Evolutionary conservation across 1,140 invertebrate genomes (phyloP), one percentile per base, ranked within the genome.

Genomic region (Ips nitidus): DNA sequence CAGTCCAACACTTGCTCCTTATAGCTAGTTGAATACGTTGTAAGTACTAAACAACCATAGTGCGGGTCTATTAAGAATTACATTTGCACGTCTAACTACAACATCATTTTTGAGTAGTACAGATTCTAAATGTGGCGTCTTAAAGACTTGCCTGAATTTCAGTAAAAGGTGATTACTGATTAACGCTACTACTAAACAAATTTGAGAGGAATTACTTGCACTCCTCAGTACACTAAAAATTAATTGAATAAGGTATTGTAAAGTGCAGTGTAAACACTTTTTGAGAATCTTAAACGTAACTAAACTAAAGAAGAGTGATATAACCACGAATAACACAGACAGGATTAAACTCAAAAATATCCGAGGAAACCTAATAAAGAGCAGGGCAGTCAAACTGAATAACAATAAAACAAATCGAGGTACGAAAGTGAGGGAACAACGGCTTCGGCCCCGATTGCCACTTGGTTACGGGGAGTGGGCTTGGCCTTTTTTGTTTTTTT

Each of bases 401-500:
- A 66, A 66, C 22, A 59, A 52, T 22, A 41, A 38, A 57, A 38
- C 3, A 53, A 39, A 53, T 37, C 57, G 45, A 50, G 45, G 45
- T 50, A 50, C 45, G 45, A 50, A 50, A 50, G 45, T 22, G 45
- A 22, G 45, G 45, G 57, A 57, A 22, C 37, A 39, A 57, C 47
- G 66, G 66, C 66, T 22, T 55, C n/a, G 39, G 59, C 67, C 59
- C 38, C n/a, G 36, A 40, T 69, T 42, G 47, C 67, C 67, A 67
- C 50, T 71, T 74, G 72, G 84, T 86, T 86, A 86, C 84, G 87
- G 88, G 81, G 86, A 86, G 75, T 88, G 87, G 81, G 86, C 86
- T 76, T 88, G 87, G 75, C 85, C 84, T 80, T 90, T 88, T 80
- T 91, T 92, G 75, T 87, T 87, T 78, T 89, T 89, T 80, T 90